Percentiles rank a stretch among this genome's conserved stretches.
Conservation (phyloP, 2,888 invertebrate species). For the Teleiodes luculella region DNA sequence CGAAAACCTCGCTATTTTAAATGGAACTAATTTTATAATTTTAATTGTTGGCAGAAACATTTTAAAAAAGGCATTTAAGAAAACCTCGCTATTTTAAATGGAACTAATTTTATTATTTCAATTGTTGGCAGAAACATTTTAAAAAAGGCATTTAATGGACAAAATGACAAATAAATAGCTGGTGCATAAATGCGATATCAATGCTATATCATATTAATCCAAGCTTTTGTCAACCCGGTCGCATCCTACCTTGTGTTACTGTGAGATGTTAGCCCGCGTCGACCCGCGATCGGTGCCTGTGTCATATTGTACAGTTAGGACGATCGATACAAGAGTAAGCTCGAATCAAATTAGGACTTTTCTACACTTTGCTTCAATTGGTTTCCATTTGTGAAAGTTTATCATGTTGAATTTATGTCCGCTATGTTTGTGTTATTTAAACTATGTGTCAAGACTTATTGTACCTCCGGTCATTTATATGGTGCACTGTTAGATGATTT, state of each 20-base stretch:
- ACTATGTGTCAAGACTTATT: conserved; percentile 30
- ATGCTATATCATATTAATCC: too few species aligned
- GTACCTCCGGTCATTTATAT: conserved; percentile 16
- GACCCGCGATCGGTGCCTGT: conserved; percentile 37
- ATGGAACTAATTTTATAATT: not conserved
- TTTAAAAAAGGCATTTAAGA: not conserved
- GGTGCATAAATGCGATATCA: too few species aligned
- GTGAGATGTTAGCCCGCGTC: not conserved
- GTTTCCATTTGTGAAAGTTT: conserved; percentile 37
- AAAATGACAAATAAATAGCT: too few species aligned
- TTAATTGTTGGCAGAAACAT: not conserved
- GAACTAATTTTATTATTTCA: not conserved
- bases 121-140: not conserved
- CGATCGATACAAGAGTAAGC: conserved; percentile 39
- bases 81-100: too few species aligned
- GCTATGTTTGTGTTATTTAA: conserved; percentile 29
- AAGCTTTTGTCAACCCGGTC: too few species aligned
- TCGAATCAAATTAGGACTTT: conserved; percentile 47
- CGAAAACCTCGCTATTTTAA: too few species aligned
- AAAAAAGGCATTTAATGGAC: not conserved
- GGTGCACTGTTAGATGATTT: not conserved
- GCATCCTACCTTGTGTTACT: not conserved
- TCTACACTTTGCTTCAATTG: conserved; percentile 35
- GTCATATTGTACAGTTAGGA: conserved; percentile 51
- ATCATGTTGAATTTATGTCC: conserved; percentile 42